Evolutionary conservation across 2,797 vertebrate genomes (phyloP).

Genomic region (Prionace glauca): DNA sequence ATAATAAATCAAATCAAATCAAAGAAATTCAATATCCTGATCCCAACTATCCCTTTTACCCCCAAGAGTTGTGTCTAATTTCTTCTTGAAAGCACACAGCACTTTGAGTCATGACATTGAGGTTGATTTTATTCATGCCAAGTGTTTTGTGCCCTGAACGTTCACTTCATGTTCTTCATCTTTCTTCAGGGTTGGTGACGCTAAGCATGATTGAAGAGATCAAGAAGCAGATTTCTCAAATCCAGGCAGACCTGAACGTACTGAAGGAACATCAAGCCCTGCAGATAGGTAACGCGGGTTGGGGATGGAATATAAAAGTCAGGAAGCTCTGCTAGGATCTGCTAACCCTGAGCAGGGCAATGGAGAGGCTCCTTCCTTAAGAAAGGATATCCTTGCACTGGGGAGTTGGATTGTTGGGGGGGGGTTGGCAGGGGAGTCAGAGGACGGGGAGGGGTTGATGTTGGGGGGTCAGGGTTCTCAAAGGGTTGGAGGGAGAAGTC

Average conservation of each 20-base stretch:
- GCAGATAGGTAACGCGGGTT: slow-evolving; percentile 65
- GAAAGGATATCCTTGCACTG: background rate
- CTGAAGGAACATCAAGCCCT: slow-evolving; percentile 86
- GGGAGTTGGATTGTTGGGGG: no score
- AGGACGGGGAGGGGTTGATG: no score
- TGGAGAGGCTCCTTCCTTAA: background rate
- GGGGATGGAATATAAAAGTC: background rate
- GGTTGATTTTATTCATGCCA: background rate
- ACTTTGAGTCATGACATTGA: background rate
- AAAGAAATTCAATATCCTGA: no score
- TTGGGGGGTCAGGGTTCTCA: no score
- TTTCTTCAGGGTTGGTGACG: slow-evolving; percentile 48
- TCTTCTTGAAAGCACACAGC: no score
- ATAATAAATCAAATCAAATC: no score
- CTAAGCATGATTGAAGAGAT: slow-evolving; percentile 67
- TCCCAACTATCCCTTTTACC: no score
- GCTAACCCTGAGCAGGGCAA: background rate
- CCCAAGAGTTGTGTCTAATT: no score
- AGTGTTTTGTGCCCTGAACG: background rate
- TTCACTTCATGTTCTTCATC: background rate
- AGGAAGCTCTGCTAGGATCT: background rate
- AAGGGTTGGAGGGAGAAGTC: no score
- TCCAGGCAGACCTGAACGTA: slow-evolving; percentile 73
- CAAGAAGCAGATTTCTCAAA: slow-evolving; percentile 69
- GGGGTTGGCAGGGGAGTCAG: no score